Evolutionary conservation across 1,140 invertebrate genomes (phyloP).

Genomic region (Elysia chlorotica): DNA sequence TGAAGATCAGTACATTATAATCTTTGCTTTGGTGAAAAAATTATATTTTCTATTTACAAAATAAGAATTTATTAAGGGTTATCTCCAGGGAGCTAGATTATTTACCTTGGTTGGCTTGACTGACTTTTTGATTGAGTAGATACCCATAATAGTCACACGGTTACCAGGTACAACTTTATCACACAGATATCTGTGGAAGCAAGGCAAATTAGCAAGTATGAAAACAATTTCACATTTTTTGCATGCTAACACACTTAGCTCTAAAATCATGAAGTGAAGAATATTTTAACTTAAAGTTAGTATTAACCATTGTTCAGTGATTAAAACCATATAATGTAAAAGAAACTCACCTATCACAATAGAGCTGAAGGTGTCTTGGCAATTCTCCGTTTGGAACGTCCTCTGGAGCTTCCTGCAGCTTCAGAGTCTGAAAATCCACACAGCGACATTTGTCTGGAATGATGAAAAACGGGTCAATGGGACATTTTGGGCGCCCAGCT

Average conservation of each 20-base stretch:
- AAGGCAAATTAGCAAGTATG: not conserved
- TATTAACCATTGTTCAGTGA: too few species aligned
- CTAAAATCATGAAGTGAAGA: too few species aligned
- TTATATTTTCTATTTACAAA: too few species aligned
- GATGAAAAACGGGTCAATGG: constrained; percentile 97
- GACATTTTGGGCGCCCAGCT: constrained; percentile 78
- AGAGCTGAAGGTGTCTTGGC: constrained; percentile 93
- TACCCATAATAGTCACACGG: constrained; percentile 88
- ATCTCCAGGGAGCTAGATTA: too few species aligned
- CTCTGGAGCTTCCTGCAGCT: constrained; percentile 96
- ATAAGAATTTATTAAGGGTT: too few species aligned
- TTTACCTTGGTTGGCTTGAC: constrained; percentile 67
- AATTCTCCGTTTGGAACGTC: constrained; percentile 98
- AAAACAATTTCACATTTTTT: too few species aligned
- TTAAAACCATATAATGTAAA: too few species aligned
- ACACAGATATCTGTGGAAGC: constrained; percentile 75
- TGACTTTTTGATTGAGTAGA: constrained; percentile 96
- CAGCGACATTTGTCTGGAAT: constrained; percentile 96
- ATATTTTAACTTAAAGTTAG: too few species aligned
- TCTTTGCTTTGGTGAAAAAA: too few species aligned
- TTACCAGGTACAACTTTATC: constrained; percentile 97
- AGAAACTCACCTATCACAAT: constrained; percentile 78
- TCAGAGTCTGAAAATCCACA: constrained; percentile 87
- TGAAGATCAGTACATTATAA: too few species aligned
- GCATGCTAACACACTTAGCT: too few species aligned